Conservation (phyloP, 1,140 invertebrate species). For the Drosophila busckii region DNA sequence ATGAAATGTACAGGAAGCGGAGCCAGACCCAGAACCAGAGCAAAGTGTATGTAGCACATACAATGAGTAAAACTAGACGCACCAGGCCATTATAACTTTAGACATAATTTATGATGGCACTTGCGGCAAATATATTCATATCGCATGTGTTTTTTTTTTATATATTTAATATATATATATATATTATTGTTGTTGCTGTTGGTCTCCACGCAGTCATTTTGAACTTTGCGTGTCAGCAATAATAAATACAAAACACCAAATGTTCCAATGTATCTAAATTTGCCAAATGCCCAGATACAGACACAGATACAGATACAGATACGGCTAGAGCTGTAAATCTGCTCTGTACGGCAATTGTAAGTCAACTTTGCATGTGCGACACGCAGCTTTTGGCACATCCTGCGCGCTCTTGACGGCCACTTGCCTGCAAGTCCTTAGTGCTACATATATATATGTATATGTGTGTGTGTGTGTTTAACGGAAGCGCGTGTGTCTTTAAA, state of each 20-base stretch:
- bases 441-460: not conserved
- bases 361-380: constrained; percentile 41
- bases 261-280: constrained; percentile 43
- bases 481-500: constrained; percentile 33
- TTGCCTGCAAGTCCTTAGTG: too few species aligned
- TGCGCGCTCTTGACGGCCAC: too few species aligned
- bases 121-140: constrained; percentile 35
- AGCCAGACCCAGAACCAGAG: constrained; percentile 9
- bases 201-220: constrained; percentile 24
- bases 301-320: constrained; percentile 19
- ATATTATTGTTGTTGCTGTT: constrained; percentile 14
- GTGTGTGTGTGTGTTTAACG: constrained; percentile 2
- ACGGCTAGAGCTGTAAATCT: constrained; percentile 11
- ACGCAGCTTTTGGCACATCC: constrained; percentile 12
- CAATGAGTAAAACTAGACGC: constrained; percentile 52
- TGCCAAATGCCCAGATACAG: constrained; percentile 23
- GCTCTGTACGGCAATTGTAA: constrained; percentile 31
- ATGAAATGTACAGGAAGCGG: constrained; percentile 37
- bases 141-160: not conserved
- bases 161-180: constrained; percentile 20
- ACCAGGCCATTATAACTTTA: constrained; percentile 65
- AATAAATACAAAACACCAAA: constrained; percentile 36
- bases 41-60: constrained; percentile 10
- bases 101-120: constrained; percentile 70
- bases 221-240: constrained; percentile 57